Evolutionary conservation across 2,797 vertebrate species (phyloP), one percentile per base, ranked within the genome.

Genomic region (Pygocentrus nattereri): DNA sequence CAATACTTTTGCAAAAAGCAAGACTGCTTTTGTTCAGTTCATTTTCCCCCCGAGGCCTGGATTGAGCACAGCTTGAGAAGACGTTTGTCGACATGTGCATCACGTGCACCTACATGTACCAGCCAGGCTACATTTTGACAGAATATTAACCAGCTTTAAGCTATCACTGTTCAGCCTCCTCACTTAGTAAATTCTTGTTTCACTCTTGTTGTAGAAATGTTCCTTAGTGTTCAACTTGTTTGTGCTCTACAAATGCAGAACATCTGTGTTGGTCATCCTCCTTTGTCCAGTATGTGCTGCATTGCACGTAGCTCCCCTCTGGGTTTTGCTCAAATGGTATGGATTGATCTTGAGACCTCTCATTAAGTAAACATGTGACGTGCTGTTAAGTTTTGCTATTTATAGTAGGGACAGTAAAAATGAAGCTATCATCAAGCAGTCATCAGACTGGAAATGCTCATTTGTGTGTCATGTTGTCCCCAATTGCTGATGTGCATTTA

Each of bases 241-340:
- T 47, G 13, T 68, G 34, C 34, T 21, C 64, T 68, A 23, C 34
- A 30, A 41, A 38, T 11, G 21, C 21, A n/a, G 19, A 44, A 69
- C 65, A 52, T 72, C 49, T 34, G 15, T 72, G 25, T 11, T 31
- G 25, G 25, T 50, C 47, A 16, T 27, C 25, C 23, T 71, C 23
- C 7, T 52, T 49, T 4, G 15, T 50, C 69, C 49, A 21, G 7
- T 30, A 31, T 72, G 69, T 41, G 65, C 25, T 23, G 16, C 7
- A 30, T 47, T 52, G 69, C 69, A 52, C 69, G 69, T 72, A 72
- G 69, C 16, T 21, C 25, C 72, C 3, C 34, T 44, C n/a, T 68
- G 69, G 47, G 18, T 13, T 72, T 72, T 54, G 49, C 47, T 50
- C 4, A 18, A 49, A 23, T 70, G 47, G 3, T 52, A 25, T 30